A percentile compares a stretch with the other conserved stretches of the same genome.
phyloP scores from a whole-genome alignment of 2,797 vertebrate species.

The Sebastes vulpes region DNA sequence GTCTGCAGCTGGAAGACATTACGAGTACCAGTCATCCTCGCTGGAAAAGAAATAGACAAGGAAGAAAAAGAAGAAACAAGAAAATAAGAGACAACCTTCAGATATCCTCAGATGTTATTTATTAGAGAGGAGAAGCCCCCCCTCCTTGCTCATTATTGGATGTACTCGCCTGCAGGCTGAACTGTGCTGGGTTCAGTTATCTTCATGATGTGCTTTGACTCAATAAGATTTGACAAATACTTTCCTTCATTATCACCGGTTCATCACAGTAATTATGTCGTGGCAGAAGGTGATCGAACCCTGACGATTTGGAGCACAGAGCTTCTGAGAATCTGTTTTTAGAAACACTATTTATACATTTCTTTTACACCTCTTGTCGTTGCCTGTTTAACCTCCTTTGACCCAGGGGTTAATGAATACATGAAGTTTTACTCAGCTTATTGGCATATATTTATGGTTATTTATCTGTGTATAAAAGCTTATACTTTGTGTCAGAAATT shows the following conservation, averaged over 20 bases:
- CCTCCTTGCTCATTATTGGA: conserved; percentile 83
- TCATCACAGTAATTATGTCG: conserved; percentile 32
- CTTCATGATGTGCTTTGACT: conserved; percentile 63
- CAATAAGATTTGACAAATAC: conserved; percentile 61
- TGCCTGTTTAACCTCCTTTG: background rate
- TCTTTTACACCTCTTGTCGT: background rate
- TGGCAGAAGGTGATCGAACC: conserved; percentile 16
- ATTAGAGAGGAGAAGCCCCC: conserved; percentile 85
- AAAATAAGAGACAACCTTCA: conserved; percentile 89
- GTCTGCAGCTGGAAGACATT: conserved; percentile 91
- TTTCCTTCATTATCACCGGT: conserved; percentile 45
- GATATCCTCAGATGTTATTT: conserved; percentile 91
- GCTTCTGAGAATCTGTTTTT: background rate
- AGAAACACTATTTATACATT: background rate
- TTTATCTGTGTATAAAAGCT: background rate
- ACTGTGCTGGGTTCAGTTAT: conserved; percentile 76
- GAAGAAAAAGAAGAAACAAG: conserved; percentile 70
- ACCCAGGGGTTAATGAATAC: background rate
- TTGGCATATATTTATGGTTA: background rate
- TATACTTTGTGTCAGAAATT: background rate
- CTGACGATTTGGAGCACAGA: background rate
- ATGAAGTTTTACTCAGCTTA: background rate
- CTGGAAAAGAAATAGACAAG: conserved; percentile 89
- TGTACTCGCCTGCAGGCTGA: conserved; percentile 87
- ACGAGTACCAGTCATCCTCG: conserved; percentile 89